These are phyloP conservation scores for Cheirogaleus medius DNA, from an alignment of 2,113 vertebrate genomes.

Conservation along the genomic window DNA sequence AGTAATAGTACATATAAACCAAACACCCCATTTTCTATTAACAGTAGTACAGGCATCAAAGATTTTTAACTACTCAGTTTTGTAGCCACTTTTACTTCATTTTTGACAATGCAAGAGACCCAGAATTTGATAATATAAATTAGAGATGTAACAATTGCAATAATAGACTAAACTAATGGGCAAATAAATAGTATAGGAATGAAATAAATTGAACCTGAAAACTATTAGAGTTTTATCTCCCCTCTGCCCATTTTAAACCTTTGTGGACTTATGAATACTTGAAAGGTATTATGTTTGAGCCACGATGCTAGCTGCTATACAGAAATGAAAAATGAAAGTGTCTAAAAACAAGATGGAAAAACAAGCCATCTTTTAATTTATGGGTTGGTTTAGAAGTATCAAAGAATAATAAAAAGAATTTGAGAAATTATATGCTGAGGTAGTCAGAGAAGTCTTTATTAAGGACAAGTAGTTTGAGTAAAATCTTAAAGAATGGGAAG, in stretches of 20 bases:
- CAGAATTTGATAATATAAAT: conserved; percentile 12
- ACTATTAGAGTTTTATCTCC: neutral
- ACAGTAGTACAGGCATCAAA: neutral
- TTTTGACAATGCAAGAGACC: neutral
- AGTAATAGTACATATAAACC: neutral
- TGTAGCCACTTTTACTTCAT: conserved; percentile 18
- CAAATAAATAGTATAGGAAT: neutral
- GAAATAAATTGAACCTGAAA: neutral
- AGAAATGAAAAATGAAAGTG: neutral
- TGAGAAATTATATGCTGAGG: neutral
- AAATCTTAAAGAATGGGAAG: neutral
- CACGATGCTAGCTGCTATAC: neutral
- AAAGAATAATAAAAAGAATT: neutral
- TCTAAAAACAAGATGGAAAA: neutral
- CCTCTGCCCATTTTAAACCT: neutral
- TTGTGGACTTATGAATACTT: neutral
- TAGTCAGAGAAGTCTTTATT: neutral
- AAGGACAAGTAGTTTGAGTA: neutral
- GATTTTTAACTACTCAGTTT: neutral
- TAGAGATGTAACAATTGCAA: neutral
- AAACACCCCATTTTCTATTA: neutral
- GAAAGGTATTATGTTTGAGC: neutral
- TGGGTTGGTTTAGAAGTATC: neutral
- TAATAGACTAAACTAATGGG: neutral
- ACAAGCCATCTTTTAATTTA: neutral